phyloP scores from a whole-genome alignment of 2,888 invertebrate genomes.

The Watsonalla binaria region DNA sequence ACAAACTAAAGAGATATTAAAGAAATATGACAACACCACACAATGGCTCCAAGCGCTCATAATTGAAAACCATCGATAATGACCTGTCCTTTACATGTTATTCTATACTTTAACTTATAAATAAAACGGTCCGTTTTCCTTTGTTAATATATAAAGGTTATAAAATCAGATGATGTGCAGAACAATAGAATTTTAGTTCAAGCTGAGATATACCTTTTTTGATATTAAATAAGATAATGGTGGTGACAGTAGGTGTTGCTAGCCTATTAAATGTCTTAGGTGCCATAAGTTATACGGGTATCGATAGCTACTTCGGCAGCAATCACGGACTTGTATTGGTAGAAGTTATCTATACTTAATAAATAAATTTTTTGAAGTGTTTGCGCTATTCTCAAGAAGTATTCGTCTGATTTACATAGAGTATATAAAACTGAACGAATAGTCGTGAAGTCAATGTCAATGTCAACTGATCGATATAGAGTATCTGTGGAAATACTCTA shows the following conservation, averaged over 20 bases:
- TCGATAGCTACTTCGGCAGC: no score
- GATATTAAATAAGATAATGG: constrained; percentile 25
- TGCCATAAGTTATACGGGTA: constrained; percentile 4
- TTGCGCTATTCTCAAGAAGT: no score
- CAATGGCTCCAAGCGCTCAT: background rate
- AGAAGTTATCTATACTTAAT: no score
- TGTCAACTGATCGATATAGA: no score
- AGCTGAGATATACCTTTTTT: constrained; percentile 27
- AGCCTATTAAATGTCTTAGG: constrained; percentile 7
- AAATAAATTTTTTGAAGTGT: no score
- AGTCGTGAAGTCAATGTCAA: no score
- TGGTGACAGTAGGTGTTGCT: constrained; percentile 18
- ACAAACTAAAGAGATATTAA: constrained; percentile 1
- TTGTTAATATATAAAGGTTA: constrained; percentile 11
- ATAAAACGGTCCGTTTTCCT: background rate
- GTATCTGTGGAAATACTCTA: no score
- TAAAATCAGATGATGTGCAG: constrained; percentile 31
- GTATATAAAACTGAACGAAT: no score
- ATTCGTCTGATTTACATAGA: no score
- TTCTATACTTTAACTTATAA: background rate
- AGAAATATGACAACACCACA: constrained; percentile 5
- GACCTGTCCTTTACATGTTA: background rate
- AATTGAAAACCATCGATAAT: constrained; percentile 7
- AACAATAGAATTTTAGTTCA: constrained; percentile 31
- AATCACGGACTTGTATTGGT: no score